Base-by-base conservation (phyloP, 2,888 invertebrate genomes). In the Salticus scenicus region DNA sequence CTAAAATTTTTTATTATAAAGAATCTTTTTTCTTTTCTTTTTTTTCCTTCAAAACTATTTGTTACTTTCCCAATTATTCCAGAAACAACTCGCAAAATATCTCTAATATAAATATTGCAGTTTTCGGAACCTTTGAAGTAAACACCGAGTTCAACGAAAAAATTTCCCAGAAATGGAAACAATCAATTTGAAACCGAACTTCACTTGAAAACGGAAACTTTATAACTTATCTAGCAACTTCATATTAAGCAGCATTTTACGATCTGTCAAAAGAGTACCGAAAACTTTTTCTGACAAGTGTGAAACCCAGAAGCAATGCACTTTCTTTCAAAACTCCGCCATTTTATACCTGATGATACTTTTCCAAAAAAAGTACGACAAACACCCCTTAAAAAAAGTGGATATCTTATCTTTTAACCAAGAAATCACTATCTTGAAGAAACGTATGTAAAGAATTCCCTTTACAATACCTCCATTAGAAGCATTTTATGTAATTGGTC, bases 401-500 rank as follows among this genome's bases (percentile, higher is more conserved):
- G 17, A 5, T 17, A 24, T 57, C 57, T 57, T 57, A 57, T 57
- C 24, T 47, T 24, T 24, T 17, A n/a, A 57, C 24, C 47, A n/a
- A 57, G 57, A 57, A 57, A 57, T 57, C 24, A 57, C 17, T 57
- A 20, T 17, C 24, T 24, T 57, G 5, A 57, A n/a, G 17, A 37
- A 10, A 17, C 10, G 47, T 47, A 47, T 47, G 24, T 5, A 24
- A 57, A 57, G 57, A 24, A 17, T 24, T 17, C 2, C 17, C 24
- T 17, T 4, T 33, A 41, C 30, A 41, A 37, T 66, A 33, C 27
- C 14, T 72, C 72, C 80, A 81, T 81, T 81, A 74, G 80, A 30
- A 17, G 10, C 8, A 69, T 41, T 73, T 72, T 72, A 41, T 67
- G 80, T 80, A 80, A 80, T 80, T 66, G 80, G 80, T 17, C 47